Conservation (phyloP, 2,888 invertebrate species). For the Litoditis marina region DNA sequence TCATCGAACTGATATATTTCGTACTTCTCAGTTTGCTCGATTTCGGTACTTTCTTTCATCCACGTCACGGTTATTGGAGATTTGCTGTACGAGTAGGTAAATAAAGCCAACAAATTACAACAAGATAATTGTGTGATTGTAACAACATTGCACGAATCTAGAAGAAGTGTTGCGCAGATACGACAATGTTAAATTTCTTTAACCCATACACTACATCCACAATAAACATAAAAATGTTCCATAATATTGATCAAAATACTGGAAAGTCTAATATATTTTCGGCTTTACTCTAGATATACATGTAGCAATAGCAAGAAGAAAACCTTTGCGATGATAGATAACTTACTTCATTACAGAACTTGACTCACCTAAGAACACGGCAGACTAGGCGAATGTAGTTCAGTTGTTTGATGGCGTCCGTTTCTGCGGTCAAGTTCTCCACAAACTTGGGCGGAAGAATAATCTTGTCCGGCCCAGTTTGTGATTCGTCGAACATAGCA, state of each 20-base stretch:
- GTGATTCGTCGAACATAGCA: constrained; percentile 20
- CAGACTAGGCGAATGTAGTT: constrained; percentile 42
- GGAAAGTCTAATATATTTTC: no score
- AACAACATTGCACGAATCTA: no score
- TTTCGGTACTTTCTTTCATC: constrained; percentile 35
- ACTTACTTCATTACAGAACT: no score
- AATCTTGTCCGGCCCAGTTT: constrained; percentile 16
- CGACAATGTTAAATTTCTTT: constrained; percentile 1
- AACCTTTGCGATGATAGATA: no score
- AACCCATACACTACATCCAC: background rate
- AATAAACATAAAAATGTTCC: no score
- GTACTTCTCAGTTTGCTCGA: constrained; percentile 33
- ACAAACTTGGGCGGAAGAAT: constrained; percentile 45
- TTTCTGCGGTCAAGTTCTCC: constrained; percentile 37
- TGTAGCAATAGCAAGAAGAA: no score
- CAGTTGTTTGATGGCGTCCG: constrained; percentile 33
- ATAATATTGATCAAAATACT: no score
- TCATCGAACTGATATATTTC: constrained; percentile 44
- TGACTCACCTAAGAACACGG: constrained; percentile 30
- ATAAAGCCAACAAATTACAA: no score
- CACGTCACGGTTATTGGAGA: constrained; percentile 39
- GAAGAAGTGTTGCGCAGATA: no score
- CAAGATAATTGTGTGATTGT: no score
- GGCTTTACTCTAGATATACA: no score
- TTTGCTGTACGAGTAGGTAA: no score